A percentile compares a stretch with the other conserved stretches of the same genome.
These are phyloP conservation scores for Thamnophis sirtalis DNA, from an alignment of 2,113 vertebrate species.

Conservation along the genomic window DNA sequence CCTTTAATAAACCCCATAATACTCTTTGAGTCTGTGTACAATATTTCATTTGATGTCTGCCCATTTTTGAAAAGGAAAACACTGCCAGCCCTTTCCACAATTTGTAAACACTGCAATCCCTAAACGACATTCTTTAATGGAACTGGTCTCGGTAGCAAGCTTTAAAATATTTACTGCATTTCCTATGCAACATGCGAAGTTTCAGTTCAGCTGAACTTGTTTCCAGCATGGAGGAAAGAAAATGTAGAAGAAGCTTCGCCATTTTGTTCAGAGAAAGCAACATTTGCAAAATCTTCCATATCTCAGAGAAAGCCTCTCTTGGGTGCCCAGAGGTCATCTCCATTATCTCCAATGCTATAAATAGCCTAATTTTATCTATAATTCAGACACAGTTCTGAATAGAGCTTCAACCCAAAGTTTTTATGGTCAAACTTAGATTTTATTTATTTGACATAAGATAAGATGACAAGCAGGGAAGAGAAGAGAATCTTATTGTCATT, in stretches of 20 bases:
- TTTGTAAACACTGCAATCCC: neutral
- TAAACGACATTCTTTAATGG: neutral
- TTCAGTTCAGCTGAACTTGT: neutral
- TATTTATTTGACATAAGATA: too few relatives aligned
- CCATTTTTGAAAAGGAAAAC: neutral
- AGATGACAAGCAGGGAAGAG: too few relatives aligned
- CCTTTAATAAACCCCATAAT: neutral
- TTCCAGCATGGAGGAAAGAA: neutral
- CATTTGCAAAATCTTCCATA: neutral
- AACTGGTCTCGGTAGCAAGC: neutral
- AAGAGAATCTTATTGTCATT: too few relatives aligned
- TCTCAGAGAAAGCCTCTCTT: neutral
- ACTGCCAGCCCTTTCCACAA: neutral
- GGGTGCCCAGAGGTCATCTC: neutral
- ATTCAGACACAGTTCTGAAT: neutral
- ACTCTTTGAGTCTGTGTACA: neutral
- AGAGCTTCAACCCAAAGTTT: too few relatives aligned
- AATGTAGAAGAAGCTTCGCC: neutral
- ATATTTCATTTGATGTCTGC: neutral
- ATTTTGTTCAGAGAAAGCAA: neutral
- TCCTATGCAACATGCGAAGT: neutral
- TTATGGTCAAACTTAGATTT: neutral
- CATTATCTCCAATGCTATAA: neutral
- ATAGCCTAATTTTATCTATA: neutral
- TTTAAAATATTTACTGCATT: neutral